Conservation (phyloP, 2,113 vertebrate genomes). For the Tragelaphus imberbis region DNA sequence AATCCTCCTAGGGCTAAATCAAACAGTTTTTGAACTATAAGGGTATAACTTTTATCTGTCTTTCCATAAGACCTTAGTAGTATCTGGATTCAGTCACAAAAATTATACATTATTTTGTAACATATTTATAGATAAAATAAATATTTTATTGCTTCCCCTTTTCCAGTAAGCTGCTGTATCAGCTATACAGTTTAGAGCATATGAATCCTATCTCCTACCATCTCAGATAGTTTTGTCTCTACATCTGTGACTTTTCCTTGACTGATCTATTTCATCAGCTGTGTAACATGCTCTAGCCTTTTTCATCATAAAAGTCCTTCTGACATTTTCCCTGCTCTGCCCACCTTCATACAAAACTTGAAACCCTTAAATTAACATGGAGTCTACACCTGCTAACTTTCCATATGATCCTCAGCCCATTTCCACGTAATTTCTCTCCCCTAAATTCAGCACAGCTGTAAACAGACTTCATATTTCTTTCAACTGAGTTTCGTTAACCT, state of each 20-base stretch:
- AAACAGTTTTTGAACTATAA: neutral
- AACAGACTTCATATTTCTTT: neutral
- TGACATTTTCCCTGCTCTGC: neutral
- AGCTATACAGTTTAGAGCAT: rapidly evolving
- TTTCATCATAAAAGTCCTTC: neutral
- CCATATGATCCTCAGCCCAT: neutral
- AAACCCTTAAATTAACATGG: neutral
- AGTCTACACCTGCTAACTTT: neutral
- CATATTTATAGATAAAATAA: neutral
- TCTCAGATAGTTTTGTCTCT: neutral
- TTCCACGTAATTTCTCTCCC: neutral
- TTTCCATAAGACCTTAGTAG: neutral
- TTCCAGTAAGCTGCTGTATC: neutral
- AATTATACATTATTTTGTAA: neutral
- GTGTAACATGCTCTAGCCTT: neutral
- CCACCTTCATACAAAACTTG: neutral
- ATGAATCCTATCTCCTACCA: neutral
- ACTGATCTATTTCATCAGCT: neutral
- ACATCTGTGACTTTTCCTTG: neutral
- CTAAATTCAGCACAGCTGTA: neutral
- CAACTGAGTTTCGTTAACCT: neutral
- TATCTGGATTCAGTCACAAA: neutral
- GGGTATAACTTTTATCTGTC: rapidly evolving
- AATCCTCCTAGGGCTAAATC: neutral
- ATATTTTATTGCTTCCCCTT: neutral